These are phyloP conservation scores for Drosophila maculinotata DNA, from an alignment of 2,888 invertebrate genomes.

Conservation along the genomic window DNA sequence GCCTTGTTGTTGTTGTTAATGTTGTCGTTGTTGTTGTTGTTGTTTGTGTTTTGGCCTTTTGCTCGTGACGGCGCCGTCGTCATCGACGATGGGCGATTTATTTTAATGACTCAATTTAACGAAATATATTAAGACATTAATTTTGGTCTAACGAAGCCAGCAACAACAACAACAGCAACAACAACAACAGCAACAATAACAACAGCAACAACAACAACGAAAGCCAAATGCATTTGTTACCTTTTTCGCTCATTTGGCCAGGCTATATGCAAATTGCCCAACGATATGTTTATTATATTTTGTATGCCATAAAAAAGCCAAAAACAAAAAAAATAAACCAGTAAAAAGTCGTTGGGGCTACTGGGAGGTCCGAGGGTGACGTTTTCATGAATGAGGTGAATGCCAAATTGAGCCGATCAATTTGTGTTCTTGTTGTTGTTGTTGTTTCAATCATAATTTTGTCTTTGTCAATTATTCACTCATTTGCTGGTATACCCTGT, in stretches of 20 bases:
- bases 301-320: slow-evolving; percentile 33
- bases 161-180: slow-evolving; percentile 20
- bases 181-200: slow-evolving; percentile 21
- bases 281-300: slow-evolving; percentile 61
- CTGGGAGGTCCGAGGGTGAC: slow-evolving; percentile 70
- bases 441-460: slow-evolving; percentile 34
- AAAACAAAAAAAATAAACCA: neutral
- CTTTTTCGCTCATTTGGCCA: slow-evolving; percentile 40
- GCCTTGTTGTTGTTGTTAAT: slow-evolving; percentile 30
- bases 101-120: slow-evolving; percentile 84
- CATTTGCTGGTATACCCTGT: slow-evolving; percentile 14
- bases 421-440: slow-evolving; percentile 27
- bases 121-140: slow-evolving; percentile 82
- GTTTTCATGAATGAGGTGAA: slow-evolving; percentile 70
- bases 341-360: slow-evolving; percentile 24
- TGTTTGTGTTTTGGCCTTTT: slow-evolving; percentile 44
- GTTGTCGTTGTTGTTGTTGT: slow-evolving; percentile 14
- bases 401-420: slow-evolving; percentile 57
- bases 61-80: slow-evolving; percentile 70
- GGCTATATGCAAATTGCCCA: slow-evolving; percentile 66
- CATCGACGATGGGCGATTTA: slow-evolving; percentile 74
- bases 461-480: slow-evolving; percentile 23
- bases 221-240: slow-evolving; percentile 40
- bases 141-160: slow-evolving; percentile 73
- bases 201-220: too few species aligned